Evolutionary conservation across 1,140 invertebrate species (phyloP).

Genomic region (Parasteatoda tepidariorum): DNA sequence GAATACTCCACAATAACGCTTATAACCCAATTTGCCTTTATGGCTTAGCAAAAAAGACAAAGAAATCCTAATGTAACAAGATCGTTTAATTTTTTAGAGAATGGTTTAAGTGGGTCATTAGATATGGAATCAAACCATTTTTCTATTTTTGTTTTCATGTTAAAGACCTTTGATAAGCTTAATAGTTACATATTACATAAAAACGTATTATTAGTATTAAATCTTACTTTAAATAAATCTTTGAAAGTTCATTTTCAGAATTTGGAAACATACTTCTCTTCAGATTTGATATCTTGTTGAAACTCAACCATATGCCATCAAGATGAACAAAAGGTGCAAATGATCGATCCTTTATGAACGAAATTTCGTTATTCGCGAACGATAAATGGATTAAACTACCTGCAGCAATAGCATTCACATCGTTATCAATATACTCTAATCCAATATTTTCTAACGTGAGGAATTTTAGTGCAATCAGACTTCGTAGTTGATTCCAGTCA

Average conservation of each 20-base stretch:
- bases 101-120: too few relatives aligned
- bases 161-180: too few relatives aligned
- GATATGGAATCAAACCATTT: too few relatives aligned
- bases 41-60: too few relatives aligned
- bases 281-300: not conserved
- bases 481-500: not conserved
- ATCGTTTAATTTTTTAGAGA: too few relatives aligned
- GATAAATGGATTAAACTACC: not conserved
- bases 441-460: not conserved
- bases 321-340: not conserved
- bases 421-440: not conserved
- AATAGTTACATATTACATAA: too few relatives aligned
- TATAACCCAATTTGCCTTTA: too few relatives aligned
- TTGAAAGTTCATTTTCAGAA: not conserved
- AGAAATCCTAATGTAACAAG: too few relatives aligned
- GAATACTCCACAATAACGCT: too few relatives aligned
- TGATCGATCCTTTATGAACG: not conserved
- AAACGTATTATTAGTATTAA: too few relatives aligned
- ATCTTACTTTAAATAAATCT: conserved; percentile 1
- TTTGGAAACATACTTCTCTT: conserved; percentile 17
- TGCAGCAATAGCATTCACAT: not conserved
- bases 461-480: not conserved
- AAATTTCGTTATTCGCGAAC: not conserved
- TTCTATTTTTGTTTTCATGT: too few relatives aligned
- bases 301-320: not conserved